phyloP scores from a whole-genome alignment of 1,140 invertebrate species.

The Euwallacea fornicatus region DNA sequence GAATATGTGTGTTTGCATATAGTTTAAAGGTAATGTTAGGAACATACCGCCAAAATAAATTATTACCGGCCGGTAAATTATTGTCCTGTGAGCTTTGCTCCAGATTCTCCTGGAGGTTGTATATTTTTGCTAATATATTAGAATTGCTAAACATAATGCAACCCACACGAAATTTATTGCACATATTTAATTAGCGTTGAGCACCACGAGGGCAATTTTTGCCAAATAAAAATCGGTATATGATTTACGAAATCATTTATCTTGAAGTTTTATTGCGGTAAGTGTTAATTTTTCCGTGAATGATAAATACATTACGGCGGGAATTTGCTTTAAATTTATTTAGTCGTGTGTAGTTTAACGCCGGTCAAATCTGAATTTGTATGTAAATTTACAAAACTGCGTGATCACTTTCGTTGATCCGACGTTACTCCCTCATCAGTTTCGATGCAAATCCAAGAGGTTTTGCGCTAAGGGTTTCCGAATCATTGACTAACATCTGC shows the following conservation, averaged over 20 bases:
- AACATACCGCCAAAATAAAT: no score
- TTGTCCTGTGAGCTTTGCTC: constrained; percentile 4
- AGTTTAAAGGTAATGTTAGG: no score
- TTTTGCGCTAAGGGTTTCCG: no score
- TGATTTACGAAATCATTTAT: constrained; percentile 28
- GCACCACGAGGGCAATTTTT: constrained; percentile 26
- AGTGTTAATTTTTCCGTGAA: background rate
- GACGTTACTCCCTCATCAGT: no score
- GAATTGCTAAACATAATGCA: constrained; percentile 17
- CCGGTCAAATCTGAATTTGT: no score
- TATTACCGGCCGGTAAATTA: background rate
- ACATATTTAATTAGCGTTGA: constrained; percentile 22
- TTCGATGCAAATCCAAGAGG: no score
- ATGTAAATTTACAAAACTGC: no score
- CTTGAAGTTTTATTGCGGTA: constrained; percentile 20
- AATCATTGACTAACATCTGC: no score
- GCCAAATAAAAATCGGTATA: constrained; percentile 25
- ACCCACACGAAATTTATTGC: constrained; percentile 26
- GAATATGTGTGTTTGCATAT: no score
- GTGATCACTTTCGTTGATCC: no score
- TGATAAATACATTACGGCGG: background rate
- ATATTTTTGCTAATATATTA: constrained; percentile 28
- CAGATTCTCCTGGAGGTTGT: constrained; percentile 5
- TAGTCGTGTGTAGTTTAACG: no score
- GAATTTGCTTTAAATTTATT: no score